These are phyloP conservation scores for Thinocorus orbignyianus DNA, from an alignment of 2,113 vertebrate species.

Conservation along the genomic window DNA sequence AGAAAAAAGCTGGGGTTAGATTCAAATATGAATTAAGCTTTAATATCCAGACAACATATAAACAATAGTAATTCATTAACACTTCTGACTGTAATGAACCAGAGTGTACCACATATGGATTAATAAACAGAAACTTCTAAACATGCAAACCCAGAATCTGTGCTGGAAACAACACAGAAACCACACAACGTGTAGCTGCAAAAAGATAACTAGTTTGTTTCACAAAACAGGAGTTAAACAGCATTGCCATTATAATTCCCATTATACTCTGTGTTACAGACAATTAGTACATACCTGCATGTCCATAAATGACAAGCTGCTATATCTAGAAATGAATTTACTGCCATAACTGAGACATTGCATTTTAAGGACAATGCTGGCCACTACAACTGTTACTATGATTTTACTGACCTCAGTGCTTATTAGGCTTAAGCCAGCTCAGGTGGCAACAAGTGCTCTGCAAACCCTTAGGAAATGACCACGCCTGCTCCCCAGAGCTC, in stretches of 20 bases:
- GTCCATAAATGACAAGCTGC: neutral
- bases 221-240: neutral
- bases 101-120: neutral
- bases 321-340: neutral
- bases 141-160: neutral
- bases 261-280: neutral
- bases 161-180: neutral
- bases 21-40: constrained; percentile 9
- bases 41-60: neutral
- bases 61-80: constrained; percentile 3
- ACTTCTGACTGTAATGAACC: neutral
- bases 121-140: neutral
- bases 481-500: neutral
- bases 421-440: neutral
- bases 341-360: neutral
- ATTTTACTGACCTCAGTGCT: neutral
- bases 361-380: neutral
- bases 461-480: neutral
- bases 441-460: neutral
- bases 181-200: neutral
- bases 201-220: neutral
- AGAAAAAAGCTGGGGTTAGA: neutral
- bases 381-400: neutral
- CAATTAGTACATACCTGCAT: neutral
- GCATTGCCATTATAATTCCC: neutral